These are phyloP conservation scores for Pipra filicauda DNA, from an alignment of 2,113 vertebrate species.

Conservation along the genomic window DNA sequence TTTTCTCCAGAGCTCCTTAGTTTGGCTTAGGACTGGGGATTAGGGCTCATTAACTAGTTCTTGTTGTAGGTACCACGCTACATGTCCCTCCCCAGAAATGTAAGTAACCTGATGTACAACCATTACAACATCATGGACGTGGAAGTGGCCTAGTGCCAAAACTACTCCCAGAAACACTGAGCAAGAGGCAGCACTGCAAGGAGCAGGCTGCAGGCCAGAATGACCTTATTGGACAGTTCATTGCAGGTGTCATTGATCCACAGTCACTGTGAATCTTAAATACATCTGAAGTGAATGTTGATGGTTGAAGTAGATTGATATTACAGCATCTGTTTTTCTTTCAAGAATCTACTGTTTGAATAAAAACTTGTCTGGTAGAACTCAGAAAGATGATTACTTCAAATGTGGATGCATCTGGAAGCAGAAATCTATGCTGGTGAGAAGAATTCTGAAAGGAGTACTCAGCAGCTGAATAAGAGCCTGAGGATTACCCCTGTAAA, in stretches of 20 bases:
- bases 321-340: neutral
- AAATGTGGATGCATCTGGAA: neutral
- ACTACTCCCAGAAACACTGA: neutral
- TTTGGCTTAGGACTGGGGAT: neutral
- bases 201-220: neutral
- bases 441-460: neutral
- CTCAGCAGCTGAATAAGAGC: neutral
- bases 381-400: neutral
- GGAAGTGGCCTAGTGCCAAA: neutral
- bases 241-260: neutral
- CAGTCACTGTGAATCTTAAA: neutral
- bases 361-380: neutral
- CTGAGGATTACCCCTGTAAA: neutral
- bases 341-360: neutral
- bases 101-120: neutral
- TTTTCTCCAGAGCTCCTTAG: neutral
- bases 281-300: neutral
- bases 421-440: neutral
- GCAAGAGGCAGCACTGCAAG: neutral
- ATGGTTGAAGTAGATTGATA: neutral
- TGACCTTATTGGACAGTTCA: neutral
- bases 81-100: neutral
- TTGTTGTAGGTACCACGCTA: rapidly evolving
- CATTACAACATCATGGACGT: neutral
- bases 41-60: neutral